A percentile compares a stretch with the other conserved stretches of the same genome.
These are phyloP conservation scores for Zaprionus tsacasi DNA, from an alignment of 1,140 invertebrate species.

Conservation along the genomic window DNA sequence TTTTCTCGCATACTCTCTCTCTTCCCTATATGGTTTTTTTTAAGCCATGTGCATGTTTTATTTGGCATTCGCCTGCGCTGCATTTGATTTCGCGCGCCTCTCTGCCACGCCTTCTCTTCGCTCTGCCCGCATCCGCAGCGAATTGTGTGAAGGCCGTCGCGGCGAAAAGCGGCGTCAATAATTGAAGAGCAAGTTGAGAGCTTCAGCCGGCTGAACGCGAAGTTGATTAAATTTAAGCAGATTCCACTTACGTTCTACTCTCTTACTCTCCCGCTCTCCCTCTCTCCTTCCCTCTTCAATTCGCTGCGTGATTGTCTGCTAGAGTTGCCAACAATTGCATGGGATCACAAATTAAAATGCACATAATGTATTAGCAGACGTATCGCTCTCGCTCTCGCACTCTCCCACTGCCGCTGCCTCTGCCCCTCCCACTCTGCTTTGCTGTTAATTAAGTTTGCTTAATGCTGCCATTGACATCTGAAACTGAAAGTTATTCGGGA, in stretches of 20 bases:
- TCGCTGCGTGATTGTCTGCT: slow-evolving; percentile 60
- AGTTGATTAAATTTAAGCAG: slow-evolving; percentile 77
- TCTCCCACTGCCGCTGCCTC: neutral
- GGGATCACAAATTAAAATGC: slow-evolving; percentile 2
- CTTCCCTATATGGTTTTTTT: slow-evolving; percentile 72
- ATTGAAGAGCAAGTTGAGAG: slow-evolving; percentile 65
- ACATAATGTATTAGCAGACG: slow-evolving; percentile 35
- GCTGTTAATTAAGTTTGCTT: slow-evolving; percentile 67
- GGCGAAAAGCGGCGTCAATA: slow-evolving; percentile 70
- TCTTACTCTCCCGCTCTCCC: neutral
- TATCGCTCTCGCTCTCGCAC: neutral
- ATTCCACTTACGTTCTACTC: neutral
- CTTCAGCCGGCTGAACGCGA: slow-evolving; percentile 31
- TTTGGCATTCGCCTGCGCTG: slow-evolving; percentile 62
- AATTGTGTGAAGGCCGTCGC: slow-evolving; percentile 62
- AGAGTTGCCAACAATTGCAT: slow-evolving; percentile 61
- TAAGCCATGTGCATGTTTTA: slow-evolving; percentile 80
- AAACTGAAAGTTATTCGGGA: slow-evolving; percentile 48
- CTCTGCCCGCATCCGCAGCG: slow-evolving; percentile 13
- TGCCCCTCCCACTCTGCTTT: neutral
- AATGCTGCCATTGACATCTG: slow-evolving; percentile 61
- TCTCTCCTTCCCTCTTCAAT: slow-evolving; percentile 58
- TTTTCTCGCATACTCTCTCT: neutral
- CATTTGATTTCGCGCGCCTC: slow-evolving; percentile 45
- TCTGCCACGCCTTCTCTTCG: neutral